Evolutionary conservation across 2,888 invertebrate genomes (phyloP).

Genomic region (Athalia rosae): DNA sequence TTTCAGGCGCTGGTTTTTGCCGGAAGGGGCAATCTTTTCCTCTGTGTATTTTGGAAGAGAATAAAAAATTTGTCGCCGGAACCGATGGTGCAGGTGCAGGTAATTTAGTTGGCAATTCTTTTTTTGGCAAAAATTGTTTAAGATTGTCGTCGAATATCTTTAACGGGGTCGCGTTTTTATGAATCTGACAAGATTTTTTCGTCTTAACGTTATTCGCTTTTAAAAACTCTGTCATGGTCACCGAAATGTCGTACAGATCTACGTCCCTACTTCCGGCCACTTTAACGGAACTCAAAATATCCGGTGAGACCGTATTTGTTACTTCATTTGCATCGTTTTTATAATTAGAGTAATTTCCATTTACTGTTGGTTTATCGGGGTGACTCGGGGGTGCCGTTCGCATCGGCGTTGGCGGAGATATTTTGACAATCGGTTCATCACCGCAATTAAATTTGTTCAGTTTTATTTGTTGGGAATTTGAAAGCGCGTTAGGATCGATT

Average conservation of each 20-base stretch:
- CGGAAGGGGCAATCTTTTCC: conserved; percentile 22
- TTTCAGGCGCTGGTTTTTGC: not conserved
- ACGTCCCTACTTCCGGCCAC: conserved; percentile 1
- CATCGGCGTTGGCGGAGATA: conserved; percentile 49
- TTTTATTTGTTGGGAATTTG: not conserved
- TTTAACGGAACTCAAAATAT: not conserved
- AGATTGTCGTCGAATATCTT: conserved; percentile 55
- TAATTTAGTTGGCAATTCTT: not conserved
- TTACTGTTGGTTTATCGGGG: not conserved
- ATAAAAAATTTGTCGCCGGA: not conserved
- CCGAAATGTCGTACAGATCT: conserved; percentile 25
- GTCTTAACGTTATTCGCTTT: conserved; percentile 47
- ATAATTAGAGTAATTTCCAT: not conserved
- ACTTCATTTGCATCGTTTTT: not conserved
- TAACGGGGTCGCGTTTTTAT: conserved; percentile 48
- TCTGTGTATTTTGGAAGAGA: conserved; percentile 26
- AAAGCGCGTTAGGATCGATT: conserved; percentile 6
- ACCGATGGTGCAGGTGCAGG: not conserved
- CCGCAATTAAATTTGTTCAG: not conserved
- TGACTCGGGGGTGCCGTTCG: conserved; percentile 21
- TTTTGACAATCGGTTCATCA: conserved; percentile 51
- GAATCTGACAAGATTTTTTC: conserved; percentile 52
- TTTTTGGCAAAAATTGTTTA: conserved; percentile 50
- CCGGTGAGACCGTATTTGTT: not conserved
- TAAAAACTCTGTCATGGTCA: conserved; percentile 29